Base-by-base conservation (phyloP, 2,797 vertebrate species). In the Tachyglossus aculeatus region DNA sequence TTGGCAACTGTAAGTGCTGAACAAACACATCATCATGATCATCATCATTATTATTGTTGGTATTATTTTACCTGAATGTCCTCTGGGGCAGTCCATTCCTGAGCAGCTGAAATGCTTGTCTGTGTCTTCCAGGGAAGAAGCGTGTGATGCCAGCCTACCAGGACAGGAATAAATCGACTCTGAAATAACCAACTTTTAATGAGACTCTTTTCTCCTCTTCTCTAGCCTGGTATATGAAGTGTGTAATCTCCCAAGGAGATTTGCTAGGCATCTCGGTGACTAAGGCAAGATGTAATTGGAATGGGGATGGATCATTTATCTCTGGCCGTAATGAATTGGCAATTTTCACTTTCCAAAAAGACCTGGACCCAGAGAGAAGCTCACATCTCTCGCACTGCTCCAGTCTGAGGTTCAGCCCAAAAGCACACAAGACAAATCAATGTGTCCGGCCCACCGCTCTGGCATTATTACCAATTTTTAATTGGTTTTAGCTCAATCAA, bases 291-390 rank as follows among this genome's bases (percentile, higher is more conserved):
- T 74, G 80, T 81, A 85, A 86, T 90, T 87, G 87, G 84, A 75
- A 78, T 63, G 83, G 74, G 78, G 82, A 80, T 85, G 77, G 80
- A 81, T 74, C 78, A 85, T 86, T 87, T 73, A 86, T 88, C 86
- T 83, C 80, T 81, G 81, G 84, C 82, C 77, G 80, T 67, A 77
- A 77, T 64, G 78, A 84, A 87, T 86, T 80, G 84, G 81, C 79
- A 73, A 71, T 88, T 82, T 85, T 47, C 4, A 66, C 78, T 77
- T 67, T 77, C 82, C 74, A 41, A 78, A 86, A 86, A 81, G 77
- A 81, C 50, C 67, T n/a, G 76, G 78, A 76, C 50, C 27, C 66
- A 77, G 86, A 86, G 74, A 68, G 81, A 79, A 71, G 65, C 56
- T 32, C 79, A 73, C 65, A 41, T 71, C 78, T 79, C 75, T 82